These are phyloP conservation scores for Corbicula japonica DNA, from an alignment of 2,888 invertebrate genomes.

Conservation along the genomic window DNA sequence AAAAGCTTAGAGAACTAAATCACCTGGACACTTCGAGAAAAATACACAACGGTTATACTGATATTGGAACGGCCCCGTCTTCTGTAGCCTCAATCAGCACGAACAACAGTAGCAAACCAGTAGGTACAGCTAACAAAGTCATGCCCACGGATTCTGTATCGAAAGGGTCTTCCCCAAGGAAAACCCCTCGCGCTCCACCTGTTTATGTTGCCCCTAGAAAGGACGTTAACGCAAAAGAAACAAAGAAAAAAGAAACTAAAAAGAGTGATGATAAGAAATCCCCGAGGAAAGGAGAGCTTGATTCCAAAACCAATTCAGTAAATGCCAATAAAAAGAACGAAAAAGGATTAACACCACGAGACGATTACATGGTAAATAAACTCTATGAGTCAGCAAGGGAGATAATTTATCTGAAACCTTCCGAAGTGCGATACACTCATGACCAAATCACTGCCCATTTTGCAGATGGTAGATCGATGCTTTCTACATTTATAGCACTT, in stretches of 20 bases:
- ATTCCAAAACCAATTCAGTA: conserved; percentile 8
- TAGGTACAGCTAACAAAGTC: conserved; percentile 57
- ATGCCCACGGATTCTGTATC: conserved; percentile 45
- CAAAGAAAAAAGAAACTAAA: conserved; percentile 11
- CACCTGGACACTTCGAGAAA: conserved; percentile 30
- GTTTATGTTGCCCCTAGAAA: conserved; percentile 49
- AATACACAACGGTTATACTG: conserved; percentile 35
- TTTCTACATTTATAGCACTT: conserved; percentile 57
- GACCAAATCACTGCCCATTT: conserved; percentile 66
- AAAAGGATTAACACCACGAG: conserved; percentile 58
- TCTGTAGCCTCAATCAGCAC: conserved; percentile 36
- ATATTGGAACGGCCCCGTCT: conserved; percentile 44
- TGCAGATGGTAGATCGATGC: conserved; percentile 55
- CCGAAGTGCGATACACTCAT: conserved; percentile 63
- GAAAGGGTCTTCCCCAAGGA: conserved; percentile 40
- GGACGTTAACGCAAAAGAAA: conserved; percentile 19
- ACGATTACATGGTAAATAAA: conserved; percentile 65
- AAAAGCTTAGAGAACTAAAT: conserved; percentile 26
- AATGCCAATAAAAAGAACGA: conserved; percentile 38
- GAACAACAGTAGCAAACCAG: conserved; percentile 43
- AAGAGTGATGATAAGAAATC: conserved; percentile 7
- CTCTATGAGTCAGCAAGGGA: conserved; percentile 48
- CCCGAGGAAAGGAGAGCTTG: conserved; percentile 8
- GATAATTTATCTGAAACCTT: conserved; percentile 61
- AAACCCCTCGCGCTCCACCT: conserved; percentile 47